Conservation (phyloP, 2,888 invertebrate genomes). For the Amphipyra tragopoginis region DNA sequence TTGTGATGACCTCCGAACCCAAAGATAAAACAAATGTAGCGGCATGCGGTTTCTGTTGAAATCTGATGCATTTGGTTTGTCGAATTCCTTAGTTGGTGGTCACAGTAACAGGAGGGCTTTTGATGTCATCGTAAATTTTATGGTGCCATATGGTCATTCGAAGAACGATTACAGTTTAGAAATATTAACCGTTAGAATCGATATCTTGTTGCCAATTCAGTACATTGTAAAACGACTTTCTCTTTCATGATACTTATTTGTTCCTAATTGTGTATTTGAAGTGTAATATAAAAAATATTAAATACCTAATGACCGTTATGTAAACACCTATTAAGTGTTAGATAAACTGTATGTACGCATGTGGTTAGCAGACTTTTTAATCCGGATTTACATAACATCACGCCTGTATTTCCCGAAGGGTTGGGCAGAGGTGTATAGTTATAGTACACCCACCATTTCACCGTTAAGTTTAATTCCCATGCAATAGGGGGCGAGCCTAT, state of each 20-base stretch:
- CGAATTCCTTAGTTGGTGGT: conserved; percentile 73
- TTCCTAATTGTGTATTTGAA: conserved; percentile 41
- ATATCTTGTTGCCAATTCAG: conserved; percentile 30
- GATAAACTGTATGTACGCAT: conserved; percentile 4
- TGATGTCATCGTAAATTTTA: conserved; percentile 48
- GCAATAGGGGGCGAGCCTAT: too few relatives aligned
- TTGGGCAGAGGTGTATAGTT: too few relatives aligned
- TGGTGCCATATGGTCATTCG: conserved; percentile 21
- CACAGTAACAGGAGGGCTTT: conserved; percentile 54
- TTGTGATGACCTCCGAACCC: conserved; percentile 64
- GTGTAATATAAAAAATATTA: conserved; percentile 33
- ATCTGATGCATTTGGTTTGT: conserved; percentile 66
- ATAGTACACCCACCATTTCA: too few relatives aligned
- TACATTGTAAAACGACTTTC: conserved; percentile 45
- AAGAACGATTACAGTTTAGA: conserved; percentile 14
- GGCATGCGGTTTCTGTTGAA: conserved; percentile 74
- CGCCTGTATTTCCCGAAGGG: too few relatives aligned
- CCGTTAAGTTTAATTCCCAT: too few relatives aligned
- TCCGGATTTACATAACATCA: conserved; percentile 13
- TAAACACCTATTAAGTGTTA: conserved; percentile 17
- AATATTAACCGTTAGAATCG: conserved; percentile 19
- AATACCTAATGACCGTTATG: conserved; percentile 30
- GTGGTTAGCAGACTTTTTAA: conserved; percentile 16
- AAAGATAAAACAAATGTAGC: conserved; percentile 67
- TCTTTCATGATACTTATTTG: conserved; percentile 35